Base-by-base conservation (phyloP, 30 jellyfish, hydroid and myxozoan species). In the Phacellophora camtschatica region DNA sequence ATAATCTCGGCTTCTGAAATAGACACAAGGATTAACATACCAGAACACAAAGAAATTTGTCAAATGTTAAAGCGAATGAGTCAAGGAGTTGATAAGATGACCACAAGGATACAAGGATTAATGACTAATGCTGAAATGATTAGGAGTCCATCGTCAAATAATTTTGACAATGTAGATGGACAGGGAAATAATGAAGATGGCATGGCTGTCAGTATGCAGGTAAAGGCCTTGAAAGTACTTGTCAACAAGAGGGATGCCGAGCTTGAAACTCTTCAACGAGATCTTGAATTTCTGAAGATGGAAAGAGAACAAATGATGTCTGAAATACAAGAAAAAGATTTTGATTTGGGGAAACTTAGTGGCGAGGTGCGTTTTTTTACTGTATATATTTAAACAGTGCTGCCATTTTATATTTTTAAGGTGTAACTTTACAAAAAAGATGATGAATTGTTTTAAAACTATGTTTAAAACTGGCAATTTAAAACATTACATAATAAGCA, bases 41-140 rank as follows among this genome's bases (percentile, higher is more conserved):
- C 88, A n/a, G 95, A 89, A 28, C 96, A 89, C 30, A 76, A 86
- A 32, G 95, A 83, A 41, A 19, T 82, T 36, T 71, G 84, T 49
- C 69, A 68, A 59, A 68, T 83, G 3, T 36, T 83, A 53, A 70
- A 59, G 35, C 73, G 95, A 16, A 83, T 83, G 87, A 83, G 71
- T 46, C 74, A 49, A 31, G 55, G 74, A 0, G 95, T 83, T 2
- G 95, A 83, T 33, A 36, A 23, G 10, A 22, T 83, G 64, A 69
- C 95, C 6, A 32, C 55, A 31, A 70, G 71, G 36, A 42, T 83
- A 20, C 95, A 71, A 43, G 59, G 45, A n/a, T 34, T 83, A 74
- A 83, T 83, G 11, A 83, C 79, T 2, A 71, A 62, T 56, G 86
- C 95, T 0, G 95, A 83, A 39, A 53, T 68, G 68, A 54, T 69